Evolutionary conservation across 2,888 invertebrate species (phyloP), one percentile per base, ranked within the genome.

Genomic region (Pyrocoelia pectoralis): DNA sequence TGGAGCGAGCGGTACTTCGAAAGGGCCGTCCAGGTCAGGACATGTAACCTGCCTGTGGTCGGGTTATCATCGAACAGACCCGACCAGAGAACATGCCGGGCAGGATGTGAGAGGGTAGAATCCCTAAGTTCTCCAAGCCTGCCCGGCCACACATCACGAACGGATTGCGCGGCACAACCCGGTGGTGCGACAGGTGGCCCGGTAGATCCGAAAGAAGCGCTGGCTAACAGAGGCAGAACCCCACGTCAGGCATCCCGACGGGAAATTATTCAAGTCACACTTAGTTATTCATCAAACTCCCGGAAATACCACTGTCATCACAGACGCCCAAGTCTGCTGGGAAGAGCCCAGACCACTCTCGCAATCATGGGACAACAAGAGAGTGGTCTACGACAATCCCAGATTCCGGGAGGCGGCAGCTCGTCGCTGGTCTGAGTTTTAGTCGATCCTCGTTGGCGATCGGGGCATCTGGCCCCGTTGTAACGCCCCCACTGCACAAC

Each of bases 1-100:
- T 72, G 70, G 70, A 12, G 49, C 1, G 57, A 51, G 1, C n/a
- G 50, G 14, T 50, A 57, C 12, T 57, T 18, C 15, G 50, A 50
- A n/a, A 24, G 28, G 29, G 49, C 61, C 2, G 8, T 41, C 2
- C 41, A 41, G 8, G 2, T 41, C 2, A 1, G 41, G 2, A 8
- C 13, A 12, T 12, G 10, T 9, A 14, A 15, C n/a, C n/a, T n/a
- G n/a, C n/a, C n/a, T n/a, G n/a, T n/a, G n/a, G n/a, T n/a, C n/a
- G n/a, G n/a, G n/a, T n/a, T n/a, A n/a, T n/a, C n/a, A n/a, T n/a
- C n/a, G n/a, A n/a, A n/a, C n/a, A n/a, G n/a, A n/a, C n/a, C 14
- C 1, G 41, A 14, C 4, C 12, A 2, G 41, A 15, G n/a, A n/a
- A n/a, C n/a, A n/a, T n/a, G n/a, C n/a, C n/a, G n/a, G n/a, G n/a